Base-by-base conservation (phyloP, 1,140 invertebrate species). In the Drosophila rhopaloa region DNA sequence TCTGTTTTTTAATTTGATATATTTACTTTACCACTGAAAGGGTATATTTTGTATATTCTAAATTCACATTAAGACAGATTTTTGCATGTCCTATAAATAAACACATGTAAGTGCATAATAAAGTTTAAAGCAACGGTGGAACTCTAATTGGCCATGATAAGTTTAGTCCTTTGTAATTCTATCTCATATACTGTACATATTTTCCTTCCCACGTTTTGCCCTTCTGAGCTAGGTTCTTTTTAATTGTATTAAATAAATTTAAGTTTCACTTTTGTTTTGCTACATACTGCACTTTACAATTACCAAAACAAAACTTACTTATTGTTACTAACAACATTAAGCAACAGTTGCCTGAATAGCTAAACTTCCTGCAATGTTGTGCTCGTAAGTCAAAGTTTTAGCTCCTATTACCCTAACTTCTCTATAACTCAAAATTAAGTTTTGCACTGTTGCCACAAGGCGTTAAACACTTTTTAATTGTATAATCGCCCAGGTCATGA, bases 361-460 rank as follows among this genome's bases (percentile, higher is more conserved):
- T 11, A 9, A 63, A 60, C 55, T 60, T 19, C 27, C 11, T 1
- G 53, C 27, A 19, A 14, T 62, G 8, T 37, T n/a, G 24, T 27
- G 37, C 19, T 29, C 37, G 27, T 35, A 59, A 59, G 9, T 40
- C 16, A 43, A 62, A 62, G 55, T 62, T 59, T 6, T 16, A 60
- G 35, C 29, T 24, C 8, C 19, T 27, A 11, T 62, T n/a, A n/a
- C 16, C 16, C 10, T 5, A 60, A 41, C 32, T 62, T 24, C 7
- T 6, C 16, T 8, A 29, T 32, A 41, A 43, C 27, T 41, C 10
- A 37, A 19, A 53, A 35, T 37, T 16, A 37, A 10, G 1, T 13
- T 37, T 16, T 6, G 14, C n/a, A 9, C 11, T 19, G 14, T 16
- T 8, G 4, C 44, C 3, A 24, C 3, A 24, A 11, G 24, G 44